phyloP scores from a whole-genome alignment of 2,113 vertebrate genomes.

The Geothlypis trichas region DNA sequence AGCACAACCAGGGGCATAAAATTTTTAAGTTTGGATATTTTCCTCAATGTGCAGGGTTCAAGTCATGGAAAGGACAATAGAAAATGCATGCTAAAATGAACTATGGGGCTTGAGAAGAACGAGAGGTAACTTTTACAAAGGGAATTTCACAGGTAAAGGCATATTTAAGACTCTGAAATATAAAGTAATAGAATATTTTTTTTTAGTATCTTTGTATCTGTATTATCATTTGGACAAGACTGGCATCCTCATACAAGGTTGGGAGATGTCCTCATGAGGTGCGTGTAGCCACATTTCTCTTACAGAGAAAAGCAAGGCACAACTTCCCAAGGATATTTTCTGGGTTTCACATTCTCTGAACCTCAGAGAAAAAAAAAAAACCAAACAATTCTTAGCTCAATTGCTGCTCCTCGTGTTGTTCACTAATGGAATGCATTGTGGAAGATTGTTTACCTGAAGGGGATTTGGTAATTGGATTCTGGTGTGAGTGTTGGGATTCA shows the following conservation, averaged over 20 bases:
- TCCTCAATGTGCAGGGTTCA: background rate
- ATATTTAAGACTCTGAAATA: background rate
- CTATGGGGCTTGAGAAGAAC: background rate
- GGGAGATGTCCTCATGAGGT: accelerated
- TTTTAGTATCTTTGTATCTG: background rate
- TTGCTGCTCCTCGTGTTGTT: too few species aligned
- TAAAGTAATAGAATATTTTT: background rate
- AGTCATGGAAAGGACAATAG: background rate
- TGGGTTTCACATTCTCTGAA: too few species aligned
- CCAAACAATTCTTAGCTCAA: too few species aligned
- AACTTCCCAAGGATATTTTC: too few species aligned
- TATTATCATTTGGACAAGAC: background rate
- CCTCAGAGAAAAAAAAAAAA: too few species aligned
- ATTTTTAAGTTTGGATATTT: background rate
- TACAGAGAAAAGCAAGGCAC: too few species aligned
- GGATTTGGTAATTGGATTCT: too few species aligned
- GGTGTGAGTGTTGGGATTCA: too few species aligned
- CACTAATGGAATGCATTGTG: too few species aligned
- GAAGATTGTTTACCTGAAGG: too few species aligned
- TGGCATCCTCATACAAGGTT: too few species aligned
- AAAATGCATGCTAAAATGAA: background rate
- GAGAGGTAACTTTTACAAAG: background rate
- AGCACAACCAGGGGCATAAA: background rate
- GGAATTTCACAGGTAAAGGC: background rate
- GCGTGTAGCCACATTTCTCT: too few species aligned